Base-by-base conservation (phyloP, 2,888 invertebrate species). In the Eupithecia inturbata region DNA sequence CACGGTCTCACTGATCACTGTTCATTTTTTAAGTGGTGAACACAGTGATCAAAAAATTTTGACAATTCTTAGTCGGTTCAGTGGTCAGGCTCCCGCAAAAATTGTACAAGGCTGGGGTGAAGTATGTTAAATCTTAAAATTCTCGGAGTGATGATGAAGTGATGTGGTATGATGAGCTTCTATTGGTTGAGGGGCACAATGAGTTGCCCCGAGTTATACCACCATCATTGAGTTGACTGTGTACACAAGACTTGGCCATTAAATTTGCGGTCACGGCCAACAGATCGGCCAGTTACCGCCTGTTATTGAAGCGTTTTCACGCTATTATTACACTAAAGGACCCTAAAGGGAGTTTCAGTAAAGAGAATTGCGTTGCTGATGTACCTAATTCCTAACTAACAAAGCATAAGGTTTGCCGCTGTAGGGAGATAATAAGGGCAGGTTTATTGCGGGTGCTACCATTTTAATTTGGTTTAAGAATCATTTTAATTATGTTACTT, bases 221-320 rank as follows among this genome's bases (percentile, higher is more conserved):
- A 57, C 22, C 57, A 62, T 31, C 62, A 31, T 62, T 62, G 14
- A 36, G 36, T 36, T 9, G 31, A 71, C 67, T 72, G 68, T 68
- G 75, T 60, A 31, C 60, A 31, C 36, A 62, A 68, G 72, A 74
- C 70, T 72, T 72, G 71, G 73, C 78, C 78, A 78, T 80, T 80
- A 79, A 79, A 79, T 80, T 80, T 76, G 80, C 77, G 80, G 80
- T 75, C 71, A 74, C 77, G 75, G 73, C 73, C 75, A 70, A 41
- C 73, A 73, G 73, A 68, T 74, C 75, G 75, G 71, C 79, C 78
- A 71, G 73, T 80, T 76, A 74, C 78, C 36, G 76, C 69, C 77
- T 75, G 76, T 79, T 79, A 79, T 77, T 72, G 78, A 80, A 78
- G 76, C 79, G 75, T 80, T 79, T 76, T 80, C 79, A 78, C 77